phyloP scores from a whole-genome alignment of 2,888 invertebrate species.

The Parnassius smintheus region DNA sequence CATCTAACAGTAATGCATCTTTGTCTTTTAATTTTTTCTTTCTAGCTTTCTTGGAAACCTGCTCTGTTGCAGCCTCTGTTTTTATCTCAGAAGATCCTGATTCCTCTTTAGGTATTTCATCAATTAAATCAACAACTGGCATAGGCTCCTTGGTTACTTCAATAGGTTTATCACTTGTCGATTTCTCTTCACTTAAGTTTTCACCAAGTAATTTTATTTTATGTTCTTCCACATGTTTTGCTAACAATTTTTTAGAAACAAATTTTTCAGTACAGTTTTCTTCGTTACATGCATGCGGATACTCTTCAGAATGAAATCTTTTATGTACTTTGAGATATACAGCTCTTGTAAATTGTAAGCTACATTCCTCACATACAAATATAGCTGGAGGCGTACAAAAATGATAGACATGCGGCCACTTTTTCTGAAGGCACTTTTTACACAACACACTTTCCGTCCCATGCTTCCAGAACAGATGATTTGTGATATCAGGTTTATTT shows the following conservation, averaged over 20 bases:
- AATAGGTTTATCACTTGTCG: conserved; percentile 42
- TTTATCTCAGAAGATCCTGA: conserved; percentile 57
- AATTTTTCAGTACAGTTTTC: conserved; percentile 88
- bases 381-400: conserved; percentile 91
- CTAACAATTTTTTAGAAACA: conserved; percentile 89
- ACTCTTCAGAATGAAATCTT: conserved; percentile 87
- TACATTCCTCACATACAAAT: conserved; percentile 91
- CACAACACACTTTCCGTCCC: conserved; percentile 93
- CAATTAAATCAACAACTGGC: conserved; percentile 64
- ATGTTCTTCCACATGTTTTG: conserved; percentile 86
- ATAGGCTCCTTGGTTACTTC: conserved; percentile 58
- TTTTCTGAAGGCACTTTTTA: conserved; percentile 92
- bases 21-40: conserved; percentile 74
- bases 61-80: conserved; percentile 52
- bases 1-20: conserved; percentile 72
- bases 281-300: conserved; percentile 86
- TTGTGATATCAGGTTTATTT: conserved; percentile 93
- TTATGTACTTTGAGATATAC: conserved; percentile 92
- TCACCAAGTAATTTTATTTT: conserved; percentile 58
- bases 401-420: conserved; percentile 96
- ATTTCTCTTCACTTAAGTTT: conserved; percentile 54
- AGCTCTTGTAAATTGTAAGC: conserved; percentile 86
- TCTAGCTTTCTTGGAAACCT: conserved; percentile 65
- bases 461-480: conserved; percentile 96
- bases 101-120: conserved; percentile 59